Evolutionary conservation across 2,797 vertebrate species (phyloP).

Genomic region (Sciurus carolinensis): DNA sequence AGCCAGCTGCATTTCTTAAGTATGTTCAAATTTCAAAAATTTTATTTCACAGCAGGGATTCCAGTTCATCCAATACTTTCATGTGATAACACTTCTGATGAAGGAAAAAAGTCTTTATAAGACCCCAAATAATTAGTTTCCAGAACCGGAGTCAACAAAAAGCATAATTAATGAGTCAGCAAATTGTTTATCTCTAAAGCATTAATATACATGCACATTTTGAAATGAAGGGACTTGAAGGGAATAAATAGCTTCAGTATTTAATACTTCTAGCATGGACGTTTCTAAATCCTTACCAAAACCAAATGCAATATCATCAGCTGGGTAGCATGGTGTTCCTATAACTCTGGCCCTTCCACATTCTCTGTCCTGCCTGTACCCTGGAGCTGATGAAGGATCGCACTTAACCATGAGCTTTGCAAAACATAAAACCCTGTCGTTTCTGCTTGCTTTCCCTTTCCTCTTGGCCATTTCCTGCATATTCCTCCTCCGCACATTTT

Average conservation of each 20-base stretch:
- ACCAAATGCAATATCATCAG: neutral
- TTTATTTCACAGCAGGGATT: constrained; percentile 41
- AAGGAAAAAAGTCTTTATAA: constrained; percentile 62
- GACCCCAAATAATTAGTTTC: constrained; percentile 47
- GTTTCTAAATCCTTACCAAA: neutral
- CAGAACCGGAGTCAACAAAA: constrained; percentile 51
- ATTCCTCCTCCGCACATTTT: neutral
- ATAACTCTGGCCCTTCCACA: neutral
- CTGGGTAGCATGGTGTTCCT: neutral
- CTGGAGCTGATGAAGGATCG: neutral
- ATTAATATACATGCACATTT: neutral
- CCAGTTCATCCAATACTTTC: constrained; percentile 25
- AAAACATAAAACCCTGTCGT: neutral
- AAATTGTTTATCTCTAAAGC: neutral
- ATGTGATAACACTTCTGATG: constrained; percentile 42
- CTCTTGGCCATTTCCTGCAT: neutral
- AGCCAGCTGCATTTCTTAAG: constrained; percentile 59
- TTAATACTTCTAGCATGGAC: neutral
- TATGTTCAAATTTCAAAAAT: constrained; percentile 56
- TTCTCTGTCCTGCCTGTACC: neutral
- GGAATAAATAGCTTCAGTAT: neutral
- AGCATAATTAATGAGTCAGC: constrained; percentile 34
- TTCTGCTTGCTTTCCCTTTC: neutral
- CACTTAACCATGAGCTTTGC: neutral
- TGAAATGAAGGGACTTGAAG: neutral